A percentile compares a stretch with the other conserved stretches of the same genome.
phyloP scores from a whole-genome alignment of 2,113 vertebrate species.

The Syngnathus typhle region DNA sequence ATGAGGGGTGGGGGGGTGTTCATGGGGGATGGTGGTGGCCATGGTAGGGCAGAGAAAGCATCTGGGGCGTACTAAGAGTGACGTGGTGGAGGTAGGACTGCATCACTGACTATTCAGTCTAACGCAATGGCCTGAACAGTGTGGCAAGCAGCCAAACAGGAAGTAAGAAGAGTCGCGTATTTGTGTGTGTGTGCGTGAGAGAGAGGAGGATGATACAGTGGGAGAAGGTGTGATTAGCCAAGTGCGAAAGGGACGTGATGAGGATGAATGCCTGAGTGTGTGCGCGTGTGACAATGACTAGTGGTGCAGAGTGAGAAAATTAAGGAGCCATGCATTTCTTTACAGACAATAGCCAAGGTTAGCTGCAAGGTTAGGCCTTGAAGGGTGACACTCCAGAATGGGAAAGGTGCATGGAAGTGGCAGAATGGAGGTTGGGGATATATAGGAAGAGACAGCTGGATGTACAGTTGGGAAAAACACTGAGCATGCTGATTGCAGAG shows the following conservation, averaged over 20 bases:
- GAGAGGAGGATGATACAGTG: constrained; percentile 1
- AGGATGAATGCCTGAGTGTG: constrained; percentile 46
- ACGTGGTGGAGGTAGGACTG: constrained; percentile 31
- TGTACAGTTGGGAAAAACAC: constrained; percentile 32
- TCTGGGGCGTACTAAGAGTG: constrained; percentile 34
- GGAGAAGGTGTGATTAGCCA: constrained; percentile 23
- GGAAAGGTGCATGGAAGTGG: background rate
- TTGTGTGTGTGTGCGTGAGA: constrained; percentile 7
- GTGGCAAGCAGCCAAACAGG: constrained; percentile 20
- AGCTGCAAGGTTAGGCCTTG: constrained; percentile 22
- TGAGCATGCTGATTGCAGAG: constrained; percentile 31
- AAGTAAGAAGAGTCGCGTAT: constrained; percentile 22
- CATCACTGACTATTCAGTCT: constrained; percentile 35
- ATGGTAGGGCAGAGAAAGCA: constrained; percentile 31
- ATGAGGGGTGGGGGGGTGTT: constrained; percentile 8
- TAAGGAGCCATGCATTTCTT: constrained; percentile 30
- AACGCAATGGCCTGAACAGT: constrained; percentile 31
- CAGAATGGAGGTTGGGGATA: background rate
- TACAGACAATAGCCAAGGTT: constrained; percentile 44
- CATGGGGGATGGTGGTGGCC: constrained; percentile 16
- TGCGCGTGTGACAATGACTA: background rate
- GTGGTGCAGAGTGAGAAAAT: constrained; percentile 46
- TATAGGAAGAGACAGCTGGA: constrained; percentile 46
- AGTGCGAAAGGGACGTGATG: constrained; percentile 37
- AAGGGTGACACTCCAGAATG: constrained; percentile 11